Conservation (phyloP, 1,140 invertebrate species). For the Hydropsyche tenuis region DNA sequence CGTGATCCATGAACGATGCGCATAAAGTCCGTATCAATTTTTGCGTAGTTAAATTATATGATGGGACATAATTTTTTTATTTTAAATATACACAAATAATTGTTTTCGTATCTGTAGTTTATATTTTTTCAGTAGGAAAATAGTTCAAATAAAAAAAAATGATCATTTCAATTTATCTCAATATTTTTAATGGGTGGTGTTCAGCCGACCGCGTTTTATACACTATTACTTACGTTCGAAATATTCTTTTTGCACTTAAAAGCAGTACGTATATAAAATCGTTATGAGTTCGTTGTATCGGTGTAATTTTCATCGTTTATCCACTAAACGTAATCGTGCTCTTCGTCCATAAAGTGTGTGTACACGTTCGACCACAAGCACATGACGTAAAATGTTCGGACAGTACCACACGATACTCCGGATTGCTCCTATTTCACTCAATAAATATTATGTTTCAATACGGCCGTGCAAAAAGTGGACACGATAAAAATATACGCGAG, state of each 20-base stretch:
- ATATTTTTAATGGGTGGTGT: not conserved
- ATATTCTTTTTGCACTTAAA: not conserved
- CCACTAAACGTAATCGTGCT: slow-evolving; percentile 23
- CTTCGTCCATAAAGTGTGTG: slow-evolving; percentile 13
- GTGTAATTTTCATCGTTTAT: slow-evolving; percentile 25
- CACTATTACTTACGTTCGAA: not conserved
- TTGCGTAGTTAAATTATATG: too few relatives aligned
- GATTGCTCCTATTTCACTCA: slow-evolving; percentile 28
- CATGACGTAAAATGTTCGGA: slow-evolving; percentile 38
- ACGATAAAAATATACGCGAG: not conserved
- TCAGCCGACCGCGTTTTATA: not conserved
- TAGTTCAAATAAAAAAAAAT: not conserved
- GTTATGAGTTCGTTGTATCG: slow-evolving; percentile 28
- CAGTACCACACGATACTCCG: slow-evolving; percentile 16
- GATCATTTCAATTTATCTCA: not conserved
- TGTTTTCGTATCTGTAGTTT: too few relatives aligned
- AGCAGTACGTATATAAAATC: slow-evolving; percentile 7
- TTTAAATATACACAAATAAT: too few relatives aligned
- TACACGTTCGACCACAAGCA: slow-evolving; percentile 26
- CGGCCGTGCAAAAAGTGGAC: not conserved
- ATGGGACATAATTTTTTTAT: too few relatives aligned
- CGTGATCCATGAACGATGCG: not conserved
- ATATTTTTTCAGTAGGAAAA: too few relatives aligned
- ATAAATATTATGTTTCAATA: slow-evolving; percentile 38
- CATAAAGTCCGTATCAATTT: too few relatives aligned